Evolutionary conservation across 2,888 invertebrate genomes (phyloP), one percentile per base, ranked within the genome.

Genomic region (Scaptomyza flava): DNA sequence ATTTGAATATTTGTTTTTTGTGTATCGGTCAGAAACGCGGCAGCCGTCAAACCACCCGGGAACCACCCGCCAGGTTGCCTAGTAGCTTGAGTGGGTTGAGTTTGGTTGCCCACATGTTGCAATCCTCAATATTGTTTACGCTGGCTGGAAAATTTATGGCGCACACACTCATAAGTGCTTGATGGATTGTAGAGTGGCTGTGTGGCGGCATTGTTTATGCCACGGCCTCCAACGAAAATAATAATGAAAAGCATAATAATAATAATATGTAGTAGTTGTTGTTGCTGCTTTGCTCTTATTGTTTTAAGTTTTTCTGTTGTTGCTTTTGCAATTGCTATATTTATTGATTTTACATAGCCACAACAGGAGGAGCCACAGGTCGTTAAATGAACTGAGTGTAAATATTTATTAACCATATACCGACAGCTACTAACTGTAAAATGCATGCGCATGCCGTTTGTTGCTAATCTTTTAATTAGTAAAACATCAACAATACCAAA

Each of bases 121-220:
- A 82, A 77, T 81, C 86, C 2, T 86, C 50, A 68, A 83, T 86
- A 74, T 80, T 82, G 89, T 82, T 82, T 82, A 82, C 68, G 68
- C 62, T 70, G 65, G 62, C 61, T 64, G 68, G 65, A 46, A 77
- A 88, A 87, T 82, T 82, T 86, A 82, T 87, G 76, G 75, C 80
- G 51, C 69, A 80, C 81, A 73, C 71, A 60, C 80, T 79, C 87
- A 83, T 77, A 88, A 72, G 52, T 66, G 53, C 36, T 75, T 82
- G 81, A 82, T 88, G 84, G 87, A 88, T 82, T 83, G 60, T 68
- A 75, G 64, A 56, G 66, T 36, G 41, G 43, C 43, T 11, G 34
- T 59, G 70, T 45, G 76, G 38, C 36, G 64, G 38, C 41, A 47
- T 41, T 87, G 87, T 81, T 81, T 81, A 85, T 70, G 62, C 60